Evolutionary conservation across 2,113 vertebrate species (phyloP), one percentile per base, ranked within the genome.

Genomic region (Probosciger aterrimus): DNA sequence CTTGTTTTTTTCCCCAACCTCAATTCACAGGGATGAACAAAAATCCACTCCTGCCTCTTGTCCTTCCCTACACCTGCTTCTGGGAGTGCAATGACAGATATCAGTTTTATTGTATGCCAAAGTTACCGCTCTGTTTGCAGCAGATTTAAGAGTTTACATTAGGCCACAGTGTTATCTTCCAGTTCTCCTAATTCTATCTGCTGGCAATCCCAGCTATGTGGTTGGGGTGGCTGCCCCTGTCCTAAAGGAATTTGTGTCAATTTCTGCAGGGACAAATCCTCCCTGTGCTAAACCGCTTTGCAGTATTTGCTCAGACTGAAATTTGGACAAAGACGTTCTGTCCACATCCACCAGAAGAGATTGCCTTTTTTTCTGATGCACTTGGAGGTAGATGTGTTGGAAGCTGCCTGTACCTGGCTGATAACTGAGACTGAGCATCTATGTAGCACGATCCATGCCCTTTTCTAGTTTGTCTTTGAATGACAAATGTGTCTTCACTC

Each of bases 401-500:
- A 86, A 93, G 83, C 95, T 97, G 97, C 85, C 97, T 98, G 97
- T 96, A 92, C 49, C 87, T 96, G 91, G 71, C 94, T 97, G 97
- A 98, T 97, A 98, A 97, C 92, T 75, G 88, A 95, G 88, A 74
- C 37, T 81, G 84, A 92, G 81, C 33, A 92, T 93, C 91, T 93
- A 50, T 20, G n/a, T 87, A 83, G 95, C 63, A 8, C 33, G 16
- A 78, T 95, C 92, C 84, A 63, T 97, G 96, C 62, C 82, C 92
- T 95, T 95, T 96, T 95, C 96, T 97, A 96, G 96, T 97, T 98
- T 97, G 94, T 90, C 94, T 98, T 96, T 97, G 95, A 98, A 97
- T 96, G 95, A 97, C 96, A 96, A 98, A 95, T 87, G 69, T 50
- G 47, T 88, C 92, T 97, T 97, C 93, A 83, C 96, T 92, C 96